phyloP scores from a whole-genome alignment of 2,888 invertebrate species.

The Agelastica alni region DNA sequence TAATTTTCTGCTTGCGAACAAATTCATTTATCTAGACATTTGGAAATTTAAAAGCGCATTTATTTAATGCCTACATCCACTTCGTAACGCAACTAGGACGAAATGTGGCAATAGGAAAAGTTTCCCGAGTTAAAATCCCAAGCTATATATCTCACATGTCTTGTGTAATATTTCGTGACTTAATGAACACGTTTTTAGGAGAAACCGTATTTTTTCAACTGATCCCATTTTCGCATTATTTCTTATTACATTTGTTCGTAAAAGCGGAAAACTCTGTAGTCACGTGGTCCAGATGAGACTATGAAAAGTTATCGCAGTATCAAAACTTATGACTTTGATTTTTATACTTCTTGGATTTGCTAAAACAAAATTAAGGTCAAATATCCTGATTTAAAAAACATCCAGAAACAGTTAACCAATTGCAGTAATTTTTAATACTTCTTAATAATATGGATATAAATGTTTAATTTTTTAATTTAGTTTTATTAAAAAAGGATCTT shows the following conservation, averaged over 20 bases:
- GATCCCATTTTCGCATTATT: constrained; percentile 15
- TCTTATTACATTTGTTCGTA: constrained; percentile 18
- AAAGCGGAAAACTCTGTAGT: constrained; percentile 7
- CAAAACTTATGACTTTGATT: too few relatives aligned
- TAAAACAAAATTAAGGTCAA: too few relatives aligned
- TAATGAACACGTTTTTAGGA: constrained; percentile 27
- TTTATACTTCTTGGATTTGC: too few relatives aligned
- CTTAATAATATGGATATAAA: too few relatives aligned
- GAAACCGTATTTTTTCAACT: constrained; percentile 19
- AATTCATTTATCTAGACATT: too few relatives aligned
- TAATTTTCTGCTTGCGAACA: too few relatives aligned
- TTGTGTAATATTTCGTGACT: constrained; percentile 18
- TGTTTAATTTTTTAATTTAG: too few relatives aligned
- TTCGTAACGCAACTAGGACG: not conserved
- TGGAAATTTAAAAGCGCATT: constrained; percentile 8
- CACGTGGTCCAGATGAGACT: not conserved
- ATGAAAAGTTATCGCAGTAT: not conserved
- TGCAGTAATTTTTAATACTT: too few relatives aligned
- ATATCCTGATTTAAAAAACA: too few relatives aligned
- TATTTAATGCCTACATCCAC: constrained; percentile 3
- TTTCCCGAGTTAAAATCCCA: constrained; percentile 10
- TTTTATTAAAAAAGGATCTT: too few relatives aligned
- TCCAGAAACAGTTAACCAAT: too few relatives aligned
- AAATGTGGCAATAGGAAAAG: constrained; percentile 15
- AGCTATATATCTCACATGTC: constrained; percentile 22